These are phyloP conservation scores for Wasmannia auropunctata DNA, from an alignment of 1,140 invertebrate genomes.

Conservation along the genomic window DNA sequence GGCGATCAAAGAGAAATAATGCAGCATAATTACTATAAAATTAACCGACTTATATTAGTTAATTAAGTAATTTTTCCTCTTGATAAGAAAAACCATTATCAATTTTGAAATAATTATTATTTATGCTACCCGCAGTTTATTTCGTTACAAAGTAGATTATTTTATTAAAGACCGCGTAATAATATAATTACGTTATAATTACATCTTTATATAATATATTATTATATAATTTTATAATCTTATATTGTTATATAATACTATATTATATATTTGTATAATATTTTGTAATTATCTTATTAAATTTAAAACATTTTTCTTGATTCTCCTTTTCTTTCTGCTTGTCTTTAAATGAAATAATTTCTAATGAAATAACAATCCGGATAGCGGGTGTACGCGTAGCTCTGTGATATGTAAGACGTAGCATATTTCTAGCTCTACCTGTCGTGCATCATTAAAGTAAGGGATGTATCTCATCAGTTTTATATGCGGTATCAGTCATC, in stretches of 20 bases:
- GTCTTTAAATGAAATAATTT: neutral
- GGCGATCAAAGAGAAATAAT: neutral
- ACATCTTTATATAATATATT: neutral
- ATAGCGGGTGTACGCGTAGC: constrained; percentile 83
- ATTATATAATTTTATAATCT: too few relatives aligned
- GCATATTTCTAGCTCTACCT: constrained; percentile 83
- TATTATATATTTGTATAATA: neutral
- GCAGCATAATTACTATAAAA: neutral
- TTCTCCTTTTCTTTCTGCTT: neutral
- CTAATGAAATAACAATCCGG: constrained; percentile 47
- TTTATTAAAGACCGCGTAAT: neutral
- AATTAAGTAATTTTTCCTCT: neutral
- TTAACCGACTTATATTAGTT: neutral
- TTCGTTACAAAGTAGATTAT: neutral
- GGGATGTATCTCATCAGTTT: constrained; percentile 81
- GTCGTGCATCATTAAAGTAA: constrained; percentile 80
- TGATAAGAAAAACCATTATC: neutral
- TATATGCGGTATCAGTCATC: constrained; percentile 79
- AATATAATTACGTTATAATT: neutral
- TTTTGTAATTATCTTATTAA: neutral
- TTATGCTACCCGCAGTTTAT: neutral
- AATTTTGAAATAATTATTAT: neutral
- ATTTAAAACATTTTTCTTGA: neutral
- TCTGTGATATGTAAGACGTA: constrained; percentile 86
- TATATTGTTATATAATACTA: neutral